A percentile compares a stretch with the other conserved stretches of the same genome.
Evolutionary conservation across 64 coral and sea anemone genomes (phyloP).

Genomic region (Acropora yongei): DNA sequence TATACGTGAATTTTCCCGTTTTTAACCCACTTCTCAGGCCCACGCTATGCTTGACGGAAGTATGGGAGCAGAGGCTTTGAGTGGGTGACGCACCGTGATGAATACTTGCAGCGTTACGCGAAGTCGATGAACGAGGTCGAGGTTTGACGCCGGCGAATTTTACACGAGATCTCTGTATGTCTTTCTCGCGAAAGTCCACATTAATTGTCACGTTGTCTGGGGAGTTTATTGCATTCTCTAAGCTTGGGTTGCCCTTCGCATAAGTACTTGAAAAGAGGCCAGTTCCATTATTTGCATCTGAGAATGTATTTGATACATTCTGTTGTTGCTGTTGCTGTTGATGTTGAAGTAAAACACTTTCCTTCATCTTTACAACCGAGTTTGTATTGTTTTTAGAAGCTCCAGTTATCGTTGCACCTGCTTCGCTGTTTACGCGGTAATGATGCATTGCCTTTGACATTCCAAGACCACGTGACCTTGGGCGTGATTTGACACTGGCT

Average conservation of each 20-base stretch:
- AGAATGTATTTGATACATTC: not conserved
- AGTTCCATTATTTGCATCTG: not conserved
- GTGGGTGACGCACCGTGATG: not conserved
- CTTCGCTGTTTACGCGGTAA: not conserved
- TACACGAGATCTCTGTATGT: not conserved
- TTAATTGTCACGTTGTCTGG: not conserved
- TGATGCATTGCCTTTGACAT: not conserved
- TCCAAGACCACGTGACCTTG: not conserved
- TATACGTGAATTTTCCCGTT: constrained; percentile 60
- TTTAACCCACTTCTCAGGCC: constrained; percentile 24
- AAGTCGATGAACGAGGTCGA: not conserved
- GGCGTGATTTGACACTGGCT: not conserved
- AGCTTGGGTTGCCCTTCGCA: not conserved
- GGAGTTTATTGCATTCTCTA: not conserved
- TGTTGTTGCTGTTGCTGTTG: not conserved
- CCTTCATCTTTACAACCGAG: not conserved
- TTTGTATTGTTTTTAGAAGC: not conserved
- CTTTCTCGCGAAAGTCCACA: not conserved
- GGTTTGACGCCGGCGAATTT: not conserved
- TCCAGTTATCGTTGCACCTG: not conserved
- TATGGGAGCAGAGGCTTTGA: constrained; percentile 34
- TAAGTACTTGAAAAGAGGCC: not conserved
- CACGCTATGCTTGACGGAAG: not conserved
- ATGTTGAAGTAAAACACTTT: not conserved
- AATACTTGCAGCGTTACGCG: not conserved